Base-by-base conservation (phyloP, 2,888 invertebrate species). In the Stegana nigrithorax region DNA sequence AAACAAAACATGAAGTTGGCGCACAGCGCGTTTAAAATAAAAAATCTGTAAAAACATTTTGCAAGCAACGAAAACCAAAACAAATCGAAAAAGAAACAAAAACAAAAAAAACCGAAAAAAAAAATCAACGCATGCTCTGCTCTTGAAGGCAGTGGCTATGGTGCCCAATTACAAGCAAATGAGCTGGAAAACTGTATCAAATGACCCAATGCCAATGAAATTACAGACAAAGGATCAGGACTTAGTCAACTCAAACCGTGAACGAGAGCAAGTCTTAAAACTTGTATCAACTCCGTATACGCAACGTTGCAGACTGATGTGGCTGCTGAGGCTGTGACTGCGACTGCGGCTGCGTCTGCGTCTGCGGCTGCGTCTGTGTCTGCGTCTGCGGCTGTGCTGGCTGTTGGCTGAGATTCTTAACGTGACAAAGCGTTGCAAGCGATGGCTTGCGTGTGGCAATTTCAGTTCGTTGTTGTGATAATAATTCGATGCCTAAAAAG, bases 401-500 rank as follows among this genome's bases (percentile, higher is more conserved):
- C 7, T 25, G n/a, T 2, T n/a, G n/a, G n/a, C n/a, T n/a, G n/a
- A n/a, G n/a, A n/a, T n/a, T 64, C 70, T 72, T 73, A 71, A 78
- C 72, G 79, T 77, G 80, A 82, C 81, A 81, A 83, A 81, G 81
- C 80, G 83, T 82, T 85, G 84, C 81, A 83, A 81, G 81, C 80
- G 83, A 83, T 85, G 84, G 81, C 82, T 85, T 85, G 85, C 85
- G 85, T 85, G 85, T 85, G 85, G 85, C 84, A 85, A 85, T 85
- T 83, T 84, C 81, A 80, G 80, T 85, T 83, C 67, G 47, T 12
- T 17, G 14, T 55, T 55, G 53, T 55, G 32, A 36, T 55, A 32
- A 55, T 32, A 14, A 14, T 17, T 29, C 29, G 53, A 36, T 55
- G 53, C 53, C 32, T 55, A 36, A 55, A 55, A 55, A n/a, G 32